Evolutionary conservation across 2,797 vertebrate species (phyloP).

Genomic region (Helarctos malayanus): DNA sequence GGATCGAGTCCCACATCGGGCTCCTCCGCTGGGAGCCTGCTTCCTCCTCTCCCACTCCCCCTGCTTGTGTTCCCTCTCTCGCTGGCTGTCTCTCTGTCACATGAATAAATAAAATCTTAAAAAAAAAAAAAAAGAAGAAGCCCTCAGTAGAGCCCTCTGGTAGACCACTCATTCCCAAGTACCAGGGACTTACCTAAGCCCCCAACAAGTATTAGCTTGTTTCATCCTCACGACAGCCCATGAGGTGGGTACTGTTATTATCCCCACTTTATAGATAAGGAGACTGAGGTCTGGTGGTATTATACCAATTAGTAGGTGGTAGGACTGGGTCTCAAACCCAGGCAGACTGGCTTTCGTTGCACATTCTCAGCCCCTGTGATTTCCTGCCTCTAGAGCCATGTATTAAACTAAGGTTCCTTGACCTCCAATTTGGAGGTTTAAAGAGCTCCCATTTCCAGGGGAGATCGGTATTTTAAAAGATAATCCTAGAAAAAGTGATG

Average conservation of each 20-base stretch:
- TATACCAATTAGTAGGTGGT: background rate
- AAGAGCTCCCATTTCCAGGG: background rate
- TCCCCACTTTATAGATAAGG: background rate
- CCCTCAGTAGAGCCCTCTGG: background rate
- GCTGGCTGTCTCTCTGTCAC: too few relatives aligned
- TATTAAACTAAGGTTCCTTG: background rate
- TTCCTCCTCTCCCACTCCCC: too few relatives aligned
- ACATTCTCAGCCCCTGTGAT: background rate
- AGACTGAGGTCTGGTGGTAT: background rate
- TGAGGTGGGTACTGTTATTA: background rate
- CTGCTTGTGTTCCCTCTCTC: too few relatives aligned
- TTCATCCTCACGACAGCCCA: background rate
- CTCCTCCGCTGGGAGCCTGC: too few relatives aligned
- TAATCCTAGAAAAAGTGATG: background rate
- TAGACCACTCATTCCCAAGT: background rate
- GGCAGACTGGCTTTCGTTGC: background rate
- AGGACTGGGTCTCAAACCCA: background rate
- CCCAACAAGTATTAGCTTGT: background rate
- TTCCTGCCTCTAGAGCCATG: background rate
- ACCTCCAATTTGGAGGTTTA: background rate
- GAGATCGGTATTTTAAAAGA: constrained; percentile 5
- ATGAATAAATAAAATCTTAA: too few relatives aligned
- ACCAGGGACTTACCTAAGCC: background rate
- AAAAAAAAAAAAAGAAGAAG: background rate
- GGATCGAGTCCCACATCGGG: too few relatives aligned